These are phyloP conservation scores for Eulemur macaco DNA, from an alignment of 2,113 vertebrate species.

Conservation along the genomic window DNA sequence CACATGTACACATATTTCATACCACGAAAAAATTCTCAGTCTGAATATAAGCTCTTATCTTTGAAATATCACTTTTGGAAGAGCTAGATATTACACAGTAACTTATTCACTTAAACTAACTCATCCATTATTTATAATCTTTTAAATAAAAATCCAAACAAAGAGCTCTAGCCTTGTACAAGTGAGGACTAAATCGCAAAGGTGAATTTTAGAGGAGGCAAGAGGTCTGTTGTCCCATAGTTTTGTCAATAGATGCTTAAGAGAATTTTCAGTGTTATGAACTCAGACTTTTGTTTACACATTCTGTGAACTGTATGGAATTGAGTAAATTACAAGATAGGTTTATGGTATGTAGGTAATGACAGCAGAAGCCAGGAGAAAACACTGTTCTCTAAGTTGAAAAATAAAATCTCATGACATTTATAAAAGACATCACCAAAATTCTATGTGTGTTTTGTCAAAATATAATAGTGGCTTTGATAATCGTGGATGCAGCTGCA, in stretches of 20 bases:
- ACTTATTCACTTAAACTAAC: neutral
- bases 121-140: conserved; percentile 48
- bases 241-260: neutral
- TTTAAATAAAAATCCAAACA: conserved; percentile 44
- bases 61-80: conserved; percentile 50
- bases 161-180: neutral
- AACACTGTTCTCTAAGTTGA: neutral
- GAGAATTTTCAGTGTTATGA: neutral
- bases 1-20: neutral
- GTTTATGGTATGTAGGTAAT: neutral
- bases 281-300: neutral
- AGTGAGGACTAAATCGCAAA: neutral
- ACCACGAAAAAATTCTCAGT: neutral
- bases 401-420: neutral
- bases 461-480: neutral
- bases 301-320: neutral
- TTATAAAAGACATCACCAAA: conserved; percentile 34
- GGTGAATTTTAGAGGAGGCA: neutral
- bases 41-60: neutral
- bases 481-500: neutral
- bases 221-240: neutral
- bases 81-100: conserved; percentile 7
- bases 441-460: conserved; percentile 22
- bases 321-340: neutral
- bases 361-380: neutral